Conservation (phyloP, 2,888 invertebrate genomes). For the Laothoe populi region DNA sequence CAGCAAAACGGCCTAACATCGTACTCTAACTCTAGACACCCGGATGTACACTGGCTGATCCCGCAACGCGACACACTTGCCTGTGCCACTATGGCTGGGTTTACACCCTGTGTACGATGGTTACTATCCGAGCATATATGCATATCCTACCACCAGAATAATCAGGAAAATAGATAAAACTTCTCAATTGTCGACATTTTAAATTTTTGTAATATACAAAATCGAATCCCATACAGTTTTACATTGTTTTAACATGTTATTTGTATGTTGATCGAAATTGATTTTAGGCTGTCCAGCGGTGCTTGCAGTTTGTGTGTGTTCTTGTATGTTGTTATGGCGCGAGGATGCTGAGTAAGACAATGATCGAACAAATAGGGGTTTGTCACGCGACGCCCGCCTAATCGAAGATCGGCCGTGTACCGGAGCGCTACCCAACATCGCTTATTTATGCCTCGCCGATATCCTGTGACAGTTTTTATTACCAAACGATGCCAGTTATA, state of each 20-base stretch:
- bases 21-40: no score
- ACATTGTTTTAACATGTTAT: not conserved
- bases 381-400: slow-evolving; percentile 77
- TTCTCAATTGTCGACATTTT: no score
- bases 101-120: no score
- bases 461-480: slow-evolving; percentile 72
- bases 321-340: slow-evolving; percentile 67
- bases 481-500: slow-evolving; percentile 55
- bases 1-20: no score
- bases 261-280: not conserved
- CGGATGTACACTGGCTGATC: no score
- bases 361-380: slow-evolving; percentile 82
- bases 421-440: slow-evolving; percentile 69
- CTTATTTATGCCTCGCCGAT: slow-evolving; percentile 78
- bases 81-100: no score
- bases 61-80: no score
- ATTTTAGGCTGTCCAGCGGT: not conserved
- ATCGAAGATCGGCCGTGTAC: slow-evolving; percentile 76
- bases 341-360: slow-evolving; percentile 76
- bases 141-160: not conserved
- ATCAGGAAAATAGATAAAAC: not conserved
- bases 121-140: no score
- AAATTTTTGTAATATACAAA: not conserved
- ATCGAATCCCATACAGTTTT: not conserved
- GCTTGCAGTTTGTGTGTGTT: slow-evolving; percentile 61